Evolutionary conservation across 1,140 invertebrate genomes (phyloP), one percentile per base, ranked within the genome.

Genomic region (Papilio helenus): DNA sequence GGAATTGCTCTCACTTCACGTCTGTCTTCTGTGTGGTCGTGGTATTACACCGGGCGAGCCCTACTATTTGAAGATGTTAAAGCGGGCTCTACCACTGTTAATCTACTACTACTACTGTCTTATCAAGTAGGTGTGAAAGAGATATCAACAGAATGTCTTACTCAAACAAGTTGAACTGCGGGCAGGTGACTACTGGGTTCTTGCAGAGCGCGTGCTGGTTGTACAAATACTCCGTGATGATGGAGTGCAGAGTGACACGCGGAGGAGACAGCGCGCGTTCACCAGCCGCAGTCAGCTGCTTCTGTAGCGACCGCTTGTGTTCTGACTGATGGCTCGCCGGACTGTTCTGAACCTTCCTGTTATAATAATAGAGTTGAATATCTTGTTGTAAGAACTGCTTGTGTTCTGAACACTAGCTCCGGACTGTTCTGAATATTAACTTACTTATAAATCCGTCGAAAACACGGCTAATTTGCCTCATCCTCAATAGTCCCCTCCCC

Each of bases 201-300:
- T 98, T 98, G 95, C 98, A 98, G 4, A 98, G 93, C n/a, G 98
- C 97, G 93, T 98, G 98, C 92, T 99, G 99, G 95, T 99, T 99
- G 61, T 98, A 97, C 55, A 99, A 95, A 95, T 99, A 99, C 93
- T 99, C 98, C 0, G 98, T 99, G 55, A 99, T 98, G 90, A 99
- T 99, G 39, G 97, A 97, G 91, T 99, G 97, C 26, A 99, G 95
- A 1, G 97, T 97, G 23, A 98, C 96, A 80, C 85, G 83, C 79
- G 88, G 80, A 82, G 80, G 81, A 0, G 84, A 81, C 34, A 83
- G 46, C 79, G 85, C 80, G 9, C 83, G 72, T 72, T 83, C 87
- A 0, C 81, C 82, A 2, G 92, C 82, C 42, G 82, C 85, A 68
- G 87, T 84, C 79, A 89, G 83, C 90, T 97, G 96, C 93, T 97